Evolutionary conservation across 2,113 vertebrate genomes (phyloP).

Genomic region (Hystrix cristata): DNA sequence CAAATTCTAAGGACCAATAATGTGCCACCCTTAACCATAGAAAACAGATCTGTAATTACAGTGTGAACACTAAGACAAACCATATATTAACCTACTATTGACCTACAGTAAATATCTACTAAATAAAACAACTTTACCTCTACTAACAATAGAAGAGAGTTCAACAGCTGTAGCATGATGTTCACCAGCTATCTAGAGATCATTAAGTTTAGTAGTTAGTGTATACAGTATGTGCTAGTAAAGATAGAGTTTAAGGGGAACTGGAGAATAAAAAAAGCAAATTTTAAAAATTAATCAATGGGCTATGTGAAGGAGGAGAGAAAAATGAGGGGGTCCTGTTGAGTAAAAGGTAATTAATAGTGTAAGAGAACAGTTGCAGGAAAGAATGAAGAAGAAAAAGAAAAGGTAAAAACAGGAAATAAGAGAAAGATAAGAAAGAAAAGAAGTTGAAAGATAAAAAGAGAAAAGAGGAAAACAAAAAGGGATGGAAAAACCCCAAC

Average conservation of each 20-base stretch:
- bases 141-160: background rate
- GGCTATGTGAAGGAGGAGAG: background rate
- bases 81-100: background rate
- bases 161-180: background rate
- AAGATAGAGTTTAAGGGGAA: background rate
- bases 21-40: background rate
- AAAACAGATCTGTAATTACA: background rate
- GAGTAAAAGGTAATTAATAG: background rate
- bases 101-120: background rate
- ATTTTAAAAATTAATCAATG: background rate
- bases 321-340: background rate
- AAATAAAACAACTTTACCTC: background rate
- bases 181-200: background rate
- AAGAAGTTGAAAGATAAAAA: background rate
- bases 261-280: background rate
- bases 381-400: background rate
- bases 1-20: background rate
- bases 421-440: background rate
- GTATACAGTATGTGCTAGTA: background rate
- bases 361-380: background rate
- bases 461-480: background rate
- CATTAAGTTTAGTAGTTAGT: background rate
- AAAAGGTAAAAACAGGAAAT: background rate
- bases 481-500: background rate
- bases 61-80: background rate